Percentiles rank a stretch among this genome's conserved stretches.
Evolutionary conservation across 2,888 invertebrate species (phyloP).

Genomic region (Acanthopleura granulata): DNA sequence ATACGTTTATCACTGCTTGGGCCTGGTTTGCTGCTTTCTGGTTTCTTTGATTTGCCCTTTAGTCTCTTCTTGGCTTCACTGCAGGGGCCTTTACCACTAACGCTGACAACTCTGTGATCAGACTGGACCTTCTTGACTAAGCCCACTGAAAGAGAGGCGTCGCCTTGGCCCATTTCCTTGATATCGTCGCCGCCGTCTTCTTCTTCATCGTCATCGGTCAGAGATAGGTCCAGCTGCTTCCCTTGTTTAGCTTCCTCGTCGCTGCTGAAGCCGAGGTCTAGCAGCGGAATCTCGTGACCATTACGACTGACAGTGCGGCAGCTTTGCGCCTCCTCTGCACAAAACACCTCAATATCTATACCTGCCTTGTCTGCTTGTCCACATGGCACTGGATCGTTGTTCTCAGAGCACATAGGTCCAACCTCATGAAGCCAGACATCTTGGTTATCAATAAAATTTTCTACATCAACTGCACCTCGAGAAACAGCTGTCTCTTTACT

Average conservation of each 20-base stretch:
- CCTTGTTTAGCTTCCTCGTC: constrained; percentile 40
- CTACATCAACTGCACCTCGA: background rate
- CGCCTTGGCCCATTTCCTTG: constrained; percentile 2
- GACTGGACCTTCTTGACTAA: background rate
- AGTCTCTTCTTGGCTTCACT: background rate
- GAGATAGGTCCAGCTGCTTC: background rate
- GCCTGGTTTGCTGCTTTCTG: background rate
- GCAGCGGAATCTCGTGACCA: constrained; percentile 40
- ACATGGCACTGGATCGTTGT: constrained; percentile 21
- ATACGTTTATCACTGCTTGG: background rate
- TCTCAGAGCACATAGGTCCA: constrained; percentile 32
- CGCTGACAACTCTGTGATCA: background rate
- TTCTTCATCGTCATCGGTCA: background rate
- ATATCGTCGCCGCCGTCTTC: background rate
- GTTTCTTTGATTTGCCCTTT: too few relatives aligned
- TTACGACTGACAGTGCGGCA: constrained; percentile 39
- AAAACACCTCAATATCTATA: constrained; percentile 58
- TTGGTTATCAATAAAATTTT: constrained; percentile 6
- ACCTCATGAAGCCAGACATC: constrained; percentile 16
- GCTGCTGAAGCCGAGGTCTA: constrained; percentile 50
- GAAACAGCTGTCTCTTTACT: constrained; percentile 1
- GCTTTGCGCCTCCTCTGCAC: constrained; percentile 44
- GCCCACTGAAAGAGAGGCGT: background rate
- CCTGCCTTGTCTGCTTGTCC: constrained; percentile 35
- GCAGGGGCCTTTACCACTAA: too few relatives aligned